phyloP scores from a whole-genome alignment of 2,797 vertebrate species.

The Falco concolor region DNA sequence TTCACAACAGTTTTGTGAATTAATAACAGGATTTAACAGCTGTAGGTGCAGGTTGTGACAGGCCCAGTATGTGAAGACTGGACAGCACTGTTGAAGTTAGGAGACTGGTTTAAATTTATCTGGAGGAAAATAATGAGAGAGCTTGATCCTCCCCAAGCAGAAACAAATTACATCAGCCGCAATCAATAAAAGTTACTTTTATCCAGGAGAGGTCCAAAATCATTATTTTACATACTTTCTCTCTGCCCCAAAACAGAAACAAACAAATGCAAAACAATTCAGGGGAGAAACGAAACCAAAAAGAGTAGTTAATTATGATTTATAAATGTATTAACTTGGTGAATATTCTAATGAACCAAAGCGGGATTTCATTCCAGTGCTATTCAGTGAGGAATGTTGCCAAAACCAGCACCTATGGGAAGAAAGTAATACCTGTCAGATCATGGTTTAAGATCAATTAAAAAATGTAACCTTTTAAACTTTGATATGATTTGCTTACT shows the following conservation, averaged over 20 bases:
- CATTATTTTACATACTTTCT: neutral
- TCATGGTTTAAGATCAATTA: neutral
- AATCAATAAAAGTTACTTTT: neutral
- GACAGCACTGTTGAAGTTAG: neutral
- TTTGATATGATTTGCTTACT: conserved; percentile 11
- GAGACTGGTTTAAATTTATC: neutral
- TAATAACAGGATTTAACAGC: neutral
- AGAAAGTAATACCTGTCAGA: conserved; percentile 33
- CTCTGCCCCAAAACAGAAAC: neutral
- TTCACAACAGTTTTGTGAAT: neutral
- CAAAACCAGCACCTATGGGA: neutral
- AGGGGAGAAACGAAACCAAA: conserved; percentile 49
- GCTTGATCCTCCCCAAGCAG: neutral
- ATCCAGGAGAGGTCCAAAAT: neutral
- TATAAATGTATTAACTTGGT: conserved; percentile 65
- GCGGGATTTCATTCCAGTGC: conserved; percentile 60
- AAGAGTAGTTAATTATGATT: conserved; percentile 65
- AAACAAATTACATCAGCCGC: neutral
- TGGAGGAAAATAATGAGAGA: neutral
- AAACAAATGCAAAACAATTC: conserved; percentile 51
- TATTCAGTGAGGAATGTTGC: conserved; percentile 6
- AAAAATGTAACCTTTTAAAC: conserved; percentile 42
- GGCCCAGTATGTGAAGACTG: neutral
- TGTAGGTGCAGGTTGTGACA: fast-evolving
- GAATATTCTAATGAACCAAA: conserved; percentile 62